Base-by-base conservation (phyloP, 2,113 vertebrate genomes). In the Gavialis gangeticus region DNA sequence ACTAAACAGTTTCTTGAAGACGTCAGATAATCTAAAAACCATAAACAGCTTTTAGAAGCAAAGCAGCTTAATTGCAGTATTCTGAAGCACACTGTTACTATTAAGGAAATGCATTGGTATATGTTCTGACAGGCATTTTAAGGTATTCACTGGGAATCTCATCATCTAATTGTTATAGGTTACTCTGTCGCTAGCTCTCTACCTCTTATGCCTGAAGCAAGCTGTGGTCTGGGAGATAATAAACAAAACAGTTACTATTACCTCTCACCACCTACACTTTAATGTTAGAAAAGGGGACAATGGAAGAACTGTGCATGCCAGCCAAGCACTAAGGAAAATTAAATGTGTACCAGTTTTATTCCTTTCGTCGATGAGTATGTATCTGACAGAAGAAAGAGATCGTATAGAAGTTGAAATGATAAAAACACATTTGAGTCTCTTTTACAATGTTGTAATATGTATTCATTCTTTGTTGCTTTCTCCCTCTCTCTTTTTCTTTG, bases 1-100 rank as follows among this genome's bases (percentile, higher is more conserved):
- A 97, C 96, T 84, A 86, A 94, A 95, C 81, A 89, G 75, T 95
- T 94, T 95, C 92, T 91, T 78, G 83, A 94, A 83, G 88, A 85
- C 59, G 94, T 93, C 86, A 90, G 77, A 90, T 92, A 82, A 85
- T 89, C 82, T 75, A 87, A 64, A 75, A 90, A 66, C 92, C 95
- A 93, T 91, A 95, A 95, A 95, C 90, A 94, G 88, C 93, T 75
- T 69, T 67, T 93, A 66, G 80, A 84, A 89, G 80, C 34, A 81
- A 94, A 91, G 25, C 59, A 94, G 37, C 87, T 93, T 89, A 94
- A 91, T 10, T 89, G 88, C 80, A 75, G 82, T 82, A 91, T 83
- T 85, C 62, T 5, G 62, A 95, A 88, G 63, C 56, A 94, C 73
- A 86, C 27, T 78, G 59, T 87, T 92, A 82, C 93, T 82, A 58